A percentile compares a stretch with the other conserved stretches of the same genome.
Conservation (phyloP, 23 tunicate genomes). For the Ciona savignyi region DNA sequence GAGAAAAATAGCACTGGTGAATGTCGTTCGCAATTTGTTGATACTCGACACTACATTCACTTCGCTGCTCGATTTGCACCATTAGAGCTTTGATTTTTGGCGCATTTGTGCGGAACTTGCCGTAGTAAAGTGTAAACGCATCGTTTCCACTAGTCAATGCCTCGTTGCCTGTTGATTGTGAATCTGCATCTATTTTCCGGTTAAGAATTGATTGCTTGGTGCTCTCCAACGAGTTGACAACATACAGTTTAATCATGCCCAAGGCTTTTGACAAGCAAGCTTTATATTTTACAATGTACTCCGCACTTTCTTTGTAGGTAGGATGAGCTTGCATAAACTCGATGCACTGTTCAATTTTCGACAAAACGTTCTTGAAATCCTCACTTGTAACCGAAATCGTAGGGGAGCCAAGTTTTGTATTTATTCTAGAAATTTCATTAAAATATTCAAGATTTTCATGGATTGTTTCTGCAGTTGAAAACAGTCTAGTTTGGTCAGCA, state of each 20-base stretch:
- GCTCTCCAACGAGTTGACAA: slow-evolving; percentile 58
- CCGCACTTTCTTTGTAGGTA: slow-evolving; percentile 58
- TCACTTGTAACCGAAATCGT: slow-evolving; percentile 86
- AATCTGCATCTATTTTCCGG: slow-evolving; percentile 32
- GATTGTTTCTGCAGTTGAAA: slow-evolving; percentile 73
- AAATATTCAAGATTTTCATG: slow-evolving; percentile 84
- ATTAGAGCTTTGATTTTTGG: slow-evolving; percentile 90
- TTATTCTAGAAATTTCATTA: slow-evolving; percentile 58
- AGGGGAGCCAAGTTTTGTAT: slow-evolving; percentile 57
- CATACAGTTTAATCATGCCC: slow-evolving; percentile 76
- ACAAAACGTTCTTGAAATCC: slow-evolving; percentile 53
- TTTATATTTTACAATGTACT: slow-evolving; percentile 67
- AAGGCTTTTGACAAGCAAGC: slow-evolving; percentile 48
- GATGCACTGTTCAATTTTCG: slow-evolving; percentile 87
- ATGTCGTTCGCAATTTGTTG: slow-evolving; percentile 56
- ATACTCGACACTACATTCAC: slow-evolving; percentile 46
- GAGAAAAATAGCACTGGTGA: slow-evolving; percentile 85
- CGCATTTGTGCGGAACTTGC: slow-evolving; percentile 95
- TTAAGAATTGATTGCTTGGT: slow-evolving; percentile 61
- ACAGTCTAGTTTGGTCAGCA: slow-evolving; percentile 78
- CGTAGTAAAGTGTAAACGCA: slow-evolving; percentile 97
- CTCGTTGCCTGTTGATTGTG: not conserved
- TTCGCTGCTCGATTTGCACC: slow-evolving; percentile 64
- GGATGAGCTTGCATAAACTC: slow-evolving; percentile 78
- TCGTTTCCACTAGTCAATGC: slow-evolving; percentile 24